phyloP scores from a whole-genome alignment of 2,113 vertebrate genomes.

The Egretta garzetta region DNA sequence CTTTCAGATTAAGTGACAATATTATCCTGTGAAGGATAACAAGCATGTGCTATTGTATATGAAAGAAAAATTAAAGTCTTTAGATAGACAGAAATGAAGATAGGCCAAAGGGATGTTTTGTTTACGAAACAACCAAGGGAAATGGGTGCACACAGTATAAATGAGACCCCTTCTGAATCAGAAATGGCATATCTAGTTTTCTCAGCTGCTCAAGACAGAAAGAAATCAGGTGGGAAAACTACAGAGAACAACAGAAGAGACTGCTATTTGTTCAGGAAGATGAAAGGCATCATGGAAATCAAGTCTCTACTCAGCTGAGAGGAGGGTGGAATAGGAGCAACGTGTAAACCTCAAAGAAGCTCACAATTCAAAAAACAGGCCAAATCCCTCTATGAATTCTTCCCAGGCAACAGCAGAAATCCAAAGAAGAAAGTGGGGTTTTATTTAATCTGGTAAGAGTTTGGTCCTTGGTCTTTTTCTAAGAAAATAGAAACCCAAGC shows the following conservation, averaged over 20 bases:
- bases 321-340: neutral
- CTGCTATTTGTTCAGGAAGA: constrained; percentile 42
- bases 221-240: constrained; percentile 43
- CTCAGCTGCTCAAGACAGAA: neutral
- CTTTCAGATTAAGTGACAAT: neutral
- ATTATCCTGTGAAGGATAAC: neutral
- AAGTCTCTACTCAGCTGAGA: neutral
- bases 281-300: constrained; percentile 46
- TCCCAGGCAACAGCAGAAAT: constrained; percentile 22
- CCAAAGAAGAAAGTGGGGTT: neutral
- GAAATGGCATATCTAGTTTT: constrained; percentile 13
- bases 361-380: constrained; percentile 13
- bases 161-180: constrained; percentile 21
- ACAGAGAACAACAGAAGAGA: constrained; percentile 24
- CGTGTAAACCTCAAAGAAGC: constrained; percentile 6
- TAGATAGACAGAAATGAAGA: neutral
- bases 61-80: neutral
- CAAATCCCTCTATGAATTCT: constrained; percentile 29
- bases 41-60: neutral
- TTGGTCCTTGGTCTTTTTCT: constrained; percentile 1
- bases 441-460: neutral
- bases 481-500: neutral
- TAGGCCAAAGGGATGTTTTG: neutral
- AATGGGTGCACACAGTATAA: neutral
- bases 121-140: neutral